Evolutionary conservation across 2,113 vertebrate species (phyloP), one percentile per base, ranked within the genome.

Genomic region (Labrus mixtus): DNA sequence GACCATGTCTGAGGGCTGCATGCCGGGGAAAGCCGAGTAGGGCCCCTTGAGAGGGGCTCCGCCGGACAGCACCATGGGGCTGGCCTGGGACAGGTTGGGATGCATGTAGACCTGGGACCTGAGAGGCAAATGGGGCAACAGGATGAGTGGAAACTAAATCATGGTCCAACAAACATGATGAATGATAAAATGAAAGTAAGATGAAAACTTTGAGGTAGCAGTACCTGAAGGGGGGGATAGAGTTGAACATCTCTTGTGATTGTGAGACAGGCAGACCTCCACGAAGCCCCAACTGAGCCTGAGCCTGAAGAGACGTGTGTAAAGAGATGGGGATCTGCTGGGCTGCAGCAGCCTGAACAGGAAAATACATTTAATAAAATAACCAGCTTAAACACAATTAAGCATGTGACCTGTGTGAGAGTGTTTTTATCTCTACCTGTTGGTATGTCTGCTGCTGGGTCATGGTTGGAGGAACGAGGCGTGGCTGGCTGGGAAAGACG

Each of bases 101-200:
- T 99, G 98, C 98, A 99, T 98, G 86, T 99, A 99, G 88, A 99
- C 96, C 95, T 97, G 98, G 90, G 98, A 99, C 87, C 98, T 99
- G 88, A 43, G 46, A 55, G 3, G 5, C 39, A 6, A 25, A 25
- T 16, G 39, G 20, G 13, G n/a, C 17, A 23, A 20, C 59, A 78
- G 37, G 43, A 33, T 65, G 46, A 83, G 29, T 8, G 29, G 20
- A 46, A 36, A 56, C 4, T 29, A 62, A 23, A 69, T 0, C 0
- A 8, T n/a, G 20, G 45, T 22, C 19, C 17, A 4, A 22, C 4
- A 51, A 13, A 53, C 33, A 53, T 17, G 2, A 54, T 46, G 6
- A 57, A 23, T 20, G 8, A 63, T 5, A 3, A 45, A 63, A 6
- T 70, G 15, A 6, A 36, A 79, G 66, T 58, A 29, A 4, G 2